phyloP scores from a whole-genome alignment of 2,888 invertebrate genomes.

The Caenorhabditis sp. region DNA sequence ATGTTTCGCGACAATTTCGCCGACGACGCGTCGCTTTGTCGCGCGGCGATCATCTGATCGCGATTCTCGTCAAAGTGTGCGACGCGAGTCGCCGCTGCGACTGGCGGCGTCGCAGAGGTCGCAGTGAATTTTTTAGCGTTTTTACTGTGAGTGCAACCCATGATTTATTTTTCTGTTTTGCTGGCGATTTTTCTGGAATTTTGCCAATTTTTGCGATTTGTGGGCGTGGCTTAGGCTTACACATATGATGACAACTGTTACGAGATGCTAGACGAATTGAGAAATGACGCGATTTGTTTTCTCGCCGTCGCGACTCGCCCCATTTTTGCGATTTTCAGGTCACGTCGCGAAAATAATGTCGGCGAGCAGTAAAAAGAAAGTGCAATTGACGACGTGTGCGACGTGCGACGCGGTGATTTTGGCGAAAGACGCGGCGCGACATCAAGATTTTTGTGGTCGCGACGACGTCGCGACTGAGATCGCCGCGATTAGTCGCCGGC shows the following conservation, averaged over 20 bases:
- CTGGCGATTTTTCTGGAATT: neutral
- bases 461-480: conserved; percentile 6
- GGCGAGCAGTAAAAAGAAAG: conserved; percentile 30
- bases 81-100: neutral
- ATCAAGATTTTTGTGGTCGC: conserved; percentile 32
- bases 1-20: neutral
- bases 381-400: conserved; percentile 19
- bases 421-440: conserved; percentile 29
- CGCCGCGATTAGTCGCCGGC: neutral
- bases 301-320: neutral
- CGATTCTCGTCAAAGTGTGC: conserved; percentile 17
- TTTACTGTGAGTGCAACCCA: conserved; percentile 46
- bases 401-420: conserved; percentile 19
- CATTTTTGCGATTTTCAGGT: too few species aligned
- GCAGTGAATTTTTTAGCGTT: too few species aligned
- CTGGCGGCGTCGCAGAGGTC: too few species aligned
- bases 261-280: neutral
- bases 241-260: neutral
- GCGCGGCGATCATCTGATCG: too few species aligned
- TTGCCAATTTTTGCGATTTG: neutral
- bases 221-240: neutral
- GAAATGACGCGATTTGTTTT: neutral
- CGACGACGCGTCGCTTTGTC: neutral
- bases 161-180: too few species aligned
- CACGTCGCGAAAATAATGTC: conserved; percentile 18